Evolutionary conservation across 2,888 invertebrate species (phyloP), one percentile per base, ranked within the genome.

Genomic region (Tortrix viridana): DNA sequence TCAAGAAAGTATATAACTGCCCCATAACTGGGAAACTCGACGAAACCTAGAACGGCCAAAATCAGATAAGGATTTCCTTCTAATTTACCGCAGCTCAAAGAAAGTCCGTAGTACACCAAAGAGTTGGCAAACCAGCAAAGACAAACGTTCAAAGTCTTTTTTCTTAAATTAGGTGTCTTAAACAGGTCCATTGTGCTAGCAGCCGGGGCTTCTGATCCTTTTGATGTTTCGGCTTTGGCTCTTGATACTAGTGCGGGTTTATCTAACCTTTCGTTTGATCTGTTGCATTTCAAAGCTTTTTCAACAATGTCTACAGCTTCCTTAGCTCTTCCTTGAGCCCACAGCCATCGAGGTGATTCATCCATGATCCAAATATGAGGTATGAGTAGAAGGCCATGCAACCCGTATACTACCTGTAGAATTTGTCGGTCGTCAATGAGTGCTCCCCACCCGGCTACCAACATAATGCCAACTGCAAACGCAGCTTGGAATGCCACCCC

Each of bases 121-220:
- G 97, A 96, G 80, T 97, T 97, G n/a, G 97, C 96, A 78, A 97
- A 97, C 97, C 97, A 97, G 75, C 95, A 95, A 14, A 97, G 91
- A 74, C 97, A 96, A 5, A 97, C 94, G 77, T 96, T 97, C 7
- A 97, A 80, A 0, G 96, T 96, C 82, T 96, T 96, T 68, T 93
- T 95, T 65, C 97, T 93, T 60, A 97, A 84, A 81, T 96, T 96
- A 0, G 97, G 96, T 0, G 96, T 96, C 82, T 93, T 95, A 78
- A 97, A 96, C n/a, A 97, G 89, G 82, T 97, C 97, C 9, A 91
- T 69, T 0, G 96, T 92, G 4, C 95, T 93, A 32, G 94, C 95
- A 1, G 93, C 86, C 7, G 89, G 74, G 52, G 82, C 81, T 19
- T 80, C 85, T 16, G 80, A 77, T 14, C 84, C 86, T 65, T 88